These are phyloP conservation scores for Junonia oenone DNA, from an alignment of 2,888 invertebrate species.

Conservation along the genomic window DNA sequence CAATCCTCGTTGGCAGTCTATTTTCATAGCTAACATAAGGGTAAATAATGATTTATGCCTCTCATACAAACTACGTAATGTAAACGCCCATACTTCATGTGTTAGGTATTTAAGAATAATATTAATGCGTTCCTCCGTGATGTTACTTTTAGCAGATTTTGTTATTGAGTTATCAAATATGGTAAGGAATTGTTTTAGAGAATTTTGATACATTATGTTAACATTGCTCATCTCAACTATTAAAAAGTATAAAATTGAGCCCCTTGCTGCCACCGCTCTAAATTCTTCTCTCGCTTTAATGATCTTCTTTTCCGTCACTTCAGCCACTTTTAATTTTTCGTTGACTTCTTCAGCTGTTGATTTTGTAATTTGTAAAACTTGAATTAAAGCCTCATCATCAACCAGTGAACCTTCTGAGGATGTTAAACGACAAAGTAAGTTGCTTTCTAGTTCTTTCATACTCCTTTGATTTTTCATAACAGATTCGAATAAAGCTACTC, in stretches of 20 bases:
- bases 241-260: conserved; percentile 95
- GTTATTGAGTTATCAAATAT: conserved; percentile 96
- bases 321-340: conserved; percentile 94
- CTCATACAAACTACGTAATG: conserved; percentile 94
- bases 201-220: conserved; percentile 98
- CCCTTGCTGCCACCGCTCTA: conserved; percentile 95
- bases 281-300: conserved; percentile 96
- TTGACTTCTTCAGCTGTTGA: conserved; percentile 96
- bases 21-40: conserved; percentile 96
- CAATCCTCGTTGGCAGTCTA: conserved; percentile 89
- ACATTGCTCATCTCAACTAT: conserved; percentile 99
- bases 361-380: conserved; percentile 91
- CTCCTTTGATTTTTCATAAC: conserved; percentile 97
- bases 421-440: conserved; percentile 92
- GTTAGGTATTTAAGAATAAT: conserved; percentile 94
- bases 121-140: conserved; percentile 91
- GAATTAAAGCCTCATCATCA: conserved; percentile 96
- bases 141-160: conserved; percentile 90
- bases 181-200: conserved; percentile 94
- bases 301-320: conserved; percentile 96
- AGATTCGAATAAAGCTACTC: conserved; percentile 95
- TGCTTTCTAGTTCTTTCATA: conserved; percentile 97
- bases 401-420: conserved; percentile 96
- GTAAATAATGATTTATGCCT: conserved; percentile 95
- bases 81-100: conserved; percentile 95